These are phyloP conservation scores for Calonectris borealis DNA, from an alignment of 2,113 vertebrate genomes.

Conservation along the genomic window DNA sequence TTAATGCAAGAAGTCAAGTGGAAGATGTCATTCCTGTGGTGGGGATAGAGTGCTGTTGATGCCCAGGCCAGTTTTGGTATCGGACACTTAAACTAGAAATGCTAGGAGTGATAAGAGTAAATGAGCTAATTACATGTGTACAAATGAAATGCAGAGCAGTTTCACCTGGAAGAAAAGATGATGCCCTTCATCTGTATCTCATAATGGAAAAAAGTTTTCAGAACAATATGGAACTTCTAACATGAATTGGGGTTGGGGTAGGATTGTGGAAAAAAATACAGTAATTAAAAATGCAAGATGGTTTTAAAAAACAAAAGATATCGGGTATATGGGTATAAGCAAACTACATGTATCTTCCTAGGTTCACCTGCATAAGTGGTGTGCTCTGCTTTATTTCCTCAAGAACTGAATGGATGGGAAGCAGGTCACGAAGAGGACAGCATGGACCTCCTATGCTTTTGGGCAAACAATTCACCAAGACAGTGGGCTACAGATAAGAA, in stretches of 20 bases:
- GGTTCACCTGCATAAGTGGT: not conserved
- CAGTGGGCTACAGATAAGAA: not conserved
- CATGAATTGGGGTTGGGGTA: not conserved
- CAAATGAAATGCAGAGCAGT: not conserved
- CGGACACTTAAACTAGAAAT: slow-evolving; percentile 7
- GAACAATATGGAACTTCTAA: not conserved
- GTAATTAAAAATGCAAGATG: not conserved
- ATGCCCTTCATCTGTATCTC: not conserved
- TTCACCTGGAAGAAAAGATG: not conserved
- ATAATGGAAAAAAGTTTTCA: not conserved
- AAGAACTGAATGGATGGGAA: not conserved
- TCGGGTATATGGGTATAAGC: not conserved
- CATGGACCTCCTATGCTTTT: not conserved
- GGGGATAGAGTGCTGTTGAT: not conserved
- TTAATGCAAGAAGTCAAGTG: slow-evolving; percentile 11
- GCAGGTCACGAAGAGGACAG: not conserved
- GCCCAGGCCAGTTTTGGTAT: not conserved
- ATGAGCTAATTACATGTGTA: not conserved
- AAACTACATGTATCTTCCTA: not conserved
- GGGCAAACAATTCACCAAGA: not conserved
- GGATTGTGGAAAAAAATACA: not conserved
- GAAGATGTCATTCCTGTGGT: not conserved
- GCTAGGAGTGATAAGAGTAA: not conserved
- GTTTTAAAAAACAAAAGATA: not conserved
- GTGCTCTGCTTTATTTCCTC: not conserved